These are phyloP conservation scores for Aporrectodea caliginosa DNA, from an alignment of 1,140 invertebrate genomes.

Conservation along the genomic window DNA sequence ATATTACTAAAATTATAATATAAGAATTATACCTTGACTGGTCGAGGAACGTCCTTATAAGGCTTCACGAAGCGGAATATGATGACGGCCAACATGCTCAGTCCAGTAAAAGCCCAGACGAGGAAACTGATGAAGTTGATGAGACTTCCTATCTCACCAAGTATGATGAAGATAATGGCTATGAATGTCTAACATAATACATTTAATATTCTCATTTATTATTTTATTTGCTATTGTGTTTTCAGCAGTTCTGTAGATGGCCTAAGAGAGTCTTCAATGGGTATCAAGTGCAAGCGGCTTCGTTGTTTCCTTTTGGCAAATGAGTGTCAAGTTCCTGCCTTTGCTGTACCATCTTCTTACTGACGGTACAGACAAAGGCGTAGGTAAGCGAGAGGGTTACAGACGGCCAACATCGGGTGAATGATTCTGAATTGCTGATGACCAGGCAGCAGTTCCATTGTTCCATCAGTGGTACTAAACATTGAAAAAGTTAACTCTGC, in stretches of 20 bases:
- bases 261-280: not conserved
- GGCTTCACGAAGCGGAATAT: conserved; percentile 62
- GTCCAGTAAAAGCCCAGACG: conserved; percentile 82
- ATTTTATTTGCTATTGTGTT: not conserved
- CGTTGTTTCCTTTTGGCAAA: not conserved
- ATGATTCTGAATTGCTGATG: no score
- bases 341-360: no score
- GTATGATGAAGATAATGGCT: conserved; percentile 67
- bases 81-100: conserved; percentile 73
- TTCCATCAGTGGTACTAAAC: no score
- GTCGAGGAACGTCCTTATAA: not conserved
- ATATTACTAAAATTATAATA: no score
- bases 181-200: not conserved
- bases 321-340: not conserved
- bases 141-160: conserved; percentile 72
- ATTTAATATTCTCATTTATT: not conserved
- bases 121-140: conserved; percentile 87
- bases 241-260: not conserved
- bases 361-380: no score
- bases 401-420: no score
- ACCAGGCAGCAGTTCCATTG: no score
- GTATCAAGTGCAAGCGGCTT: no score
- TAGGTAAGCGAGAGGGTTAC: no score
- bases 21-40: conserved; percentile 3
- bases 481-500: no score